Evolutionary conservation across 2,888 invertebrate genomes (phyloP), one percentile per base, ranked within the genome.

Genomic region (Idaea biselata): DNA sequence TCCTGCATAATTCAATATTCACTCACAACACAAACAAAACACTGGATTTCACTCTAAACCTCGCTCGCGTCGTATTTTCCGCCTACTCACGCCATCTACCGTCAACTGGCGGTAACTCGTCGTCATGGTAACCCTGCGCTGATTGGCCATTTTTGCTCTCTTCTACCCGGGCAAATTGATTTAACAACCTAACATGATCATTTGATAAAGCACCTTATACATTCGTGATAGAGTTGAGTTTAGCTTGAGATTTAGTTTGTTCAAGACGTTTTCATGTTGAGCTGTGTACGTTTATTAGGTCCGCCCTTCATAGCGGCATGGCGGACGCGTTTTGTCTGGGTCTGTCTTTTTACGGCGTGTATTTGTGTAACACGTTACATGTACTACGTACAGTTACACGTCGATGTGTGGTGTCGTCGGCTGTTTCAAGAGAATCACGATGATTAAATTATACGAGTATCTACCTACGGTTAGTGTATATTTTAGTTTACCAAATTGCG

Each of bases 281-380:
- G 68, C 68, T 59, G 68, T 62, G 70, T 73, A 68, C 73, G 80
- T 69, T 87, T 84, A 88, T 88, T 90, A 89, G 90, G 87, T 78
- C 89, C 91, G 90, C 91, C 91, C 87, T 84, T 79, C 84, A 77
- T 75, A 78, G 82, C 72, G 85, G 84, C 87, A 91, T 91, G 91
- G 91, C 91, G 89, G 90, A 82, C 81, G 69, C 80, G 78, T 81
- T 44, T 44, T 44, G 44, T 44, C 83, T 83, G 60, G 67, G 68
- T 70, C 77, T 79, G 87, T 84, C 88, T 88, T 89, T 88, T 87
- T 83, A 75, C 81, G 82, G 81, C 68, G 60, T 76, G 84, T 82
- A 73, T 78, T 44, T 44, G 44, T 44, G 14, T 44, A 44, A 44
- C 8, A 44, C 44, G 14, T 44, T 25, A 25, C 25, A 68, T 61